Percentiles rank a stretch among this genome's conserved stretches.
phyloP scores from a whole-genome alignment of 2,888 invertebrate species.

The Rhaphigaster nebulosa region DNA sequence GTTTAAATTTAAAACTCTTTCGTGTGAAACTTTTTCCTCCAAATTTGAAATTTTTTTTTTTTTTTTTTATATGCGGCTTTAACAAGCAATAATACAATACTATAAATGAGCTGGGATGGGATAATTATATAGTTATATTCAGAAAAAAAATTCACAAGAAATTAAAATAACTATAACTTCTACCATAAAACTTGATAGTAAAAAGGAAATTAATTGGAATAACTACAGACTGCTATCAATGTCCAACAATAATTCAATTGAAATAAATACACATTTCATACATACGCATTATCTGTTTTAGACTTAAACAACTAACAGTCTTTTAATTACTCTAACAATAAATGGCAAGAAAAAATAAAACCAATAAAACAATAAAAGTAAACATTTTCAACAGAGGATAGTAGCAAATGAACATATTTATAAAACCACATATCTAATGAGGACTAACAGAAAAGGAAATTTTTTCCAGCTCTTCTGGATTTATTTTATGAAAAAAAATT shows the following conservation, averaged over 20 bases:
- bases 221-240: not conserved
- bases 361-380: not conserved
- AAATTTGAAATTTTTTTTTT: not conserved
- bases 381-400: not conserved
- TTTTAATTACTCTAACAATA: not conserved
- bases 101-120: too few species aligned
- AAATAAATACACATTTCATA: not conserved
- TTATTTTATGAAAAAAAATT: not conserved
- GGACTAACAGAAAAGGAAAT: not conserved
- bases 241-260: not conserved
- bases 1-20: not conserved
- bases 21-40: not conserved
- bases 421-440: not conserved
- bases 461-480: not conserved
- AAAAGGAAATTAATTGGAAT: not conserved
- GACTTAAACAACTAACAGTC: not conserved
- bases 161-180: not conserved
- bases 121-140: not conserved
- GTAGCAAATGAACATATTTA: not conserved
- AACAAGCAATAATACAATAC: too few species aligned
- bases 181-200: not conserved
- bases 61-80: too few species aligned
- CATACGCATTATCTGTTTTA: not conserved
- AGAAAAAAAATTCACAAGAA: not conserved
- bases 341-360: not conserved